Conservation (phyloP, 1,140 invertebrate species). For the Rhopalosiphum padi region DNA sequence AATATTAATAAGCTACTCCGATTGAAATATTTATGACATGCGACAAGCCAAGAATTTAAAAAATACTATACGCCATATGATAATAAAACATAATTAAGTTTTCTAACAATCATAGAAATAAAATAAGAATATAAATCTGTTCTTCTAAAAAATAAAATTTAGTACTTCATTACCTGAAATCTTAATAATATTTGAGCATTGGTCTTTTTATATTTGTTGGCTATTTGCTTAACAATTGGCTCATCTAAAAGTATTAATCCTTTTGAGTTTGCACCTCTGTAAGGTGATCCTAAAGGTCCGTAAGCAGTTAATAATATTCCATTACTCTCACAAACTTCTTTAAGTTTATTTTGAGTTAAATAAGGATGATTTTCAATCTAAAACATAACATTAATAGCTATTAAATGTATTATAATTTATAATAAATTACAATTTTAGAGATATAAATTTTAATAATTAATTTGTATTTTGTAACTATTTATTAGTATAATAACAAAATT, state of each 20-base stretch:
- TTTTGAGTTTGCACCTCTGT: slow-evolving; percentile 65
- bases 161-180: slow-evolving; percentile 65
- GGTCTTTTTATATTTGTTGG: slow-evolving; percentile 73
- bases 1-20: too few relatives aligned
- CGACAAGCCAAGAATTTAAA: background rate
- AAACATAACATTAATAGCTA: background rate
- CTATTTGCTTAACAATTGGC: slow-evolving; percentile 71
- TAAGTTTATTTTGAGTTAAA: slow-evolving; percentile 78
- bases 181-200: slow-evolving; percentile 75
- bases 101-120: background rate
- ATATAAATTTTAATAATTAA: background rate
- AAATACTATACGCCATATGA: background rate
- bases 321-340: slow-evolving; percentile 74
- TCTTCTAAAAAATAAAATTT: background rate
- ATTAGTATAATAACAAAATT: background rate
- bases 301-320: slow-evolving; percentile 79
- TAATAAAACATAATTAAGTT: background rate
- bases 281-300: slow-evolving; percentile 78
- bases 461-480: background rate
- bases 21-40: too few relatives aligned
- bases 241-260: slow-evolving; percentile 73
- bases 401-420: background rate
- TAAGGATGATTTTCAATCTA: slow-evolving; percentile 87
- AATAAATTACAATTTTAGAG: background rate
- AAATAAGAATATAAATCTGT: background rate